Evolutionary conservation across 2,113 vertebrate genomes (phyloP), one percentile per base, ranked within the genome.

Genomic region (Catagonus wagneri): DNA sequence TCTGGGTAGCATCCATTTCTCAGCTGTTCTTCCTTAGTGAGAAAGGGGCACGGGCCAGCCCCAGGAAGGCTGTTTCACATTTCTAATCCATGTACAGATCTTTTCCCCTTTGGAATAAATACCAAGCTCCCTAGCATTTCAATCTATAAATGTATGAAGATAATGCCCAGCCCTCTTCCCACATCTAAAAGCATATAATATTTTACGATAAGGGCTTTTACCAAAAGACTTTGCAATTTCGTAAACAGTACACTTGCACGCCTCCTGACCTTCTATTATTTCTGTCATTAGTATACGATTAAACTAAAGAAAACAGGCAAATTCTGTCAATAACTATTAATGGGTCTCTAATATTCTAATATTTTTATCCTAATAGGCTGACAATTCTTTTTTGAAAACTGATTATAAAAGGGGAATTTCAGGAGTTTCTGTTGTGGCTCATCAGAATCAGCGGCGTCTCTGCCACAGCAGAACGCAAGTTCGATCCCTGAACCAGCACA

Each of bases 281-380:
- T 89, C 74, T 94, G 58, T 34, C 58, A 79, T 58, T 72, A 44
- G 32, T 25, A 89, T 13, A 36, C 3, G 15, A 65, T 61, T 61
- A 91, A 78, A 84, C 52, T 72, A 80, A 94, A 86, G 22, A 60
- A 78, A 89, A 72, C 2, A 6, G 1, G 50, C 27, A 71, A 79
- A 91, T 34, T 96, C 78, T 86, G 22, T 90, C 79, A 84, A 80
- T 74, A 94, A 88, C 52, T 72, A 32, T 25, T 86, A 69, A 34
- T 25, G 63, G 23, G 78, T 58, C 75, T 86, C 87, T 74, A 89
- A 83, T 81, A 44, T 56, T 94, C 74, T 81, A 80, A 85, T 79
- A 58, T 60, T 94, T 81, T 23, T 85, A 93, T 66, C 78, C n/a
- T 34, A 78, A 81, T n/a, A 81, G 68, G 8, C 29, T 61, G 74